Conservation (phyloP, 2,113 vertebrate genomes). For the Hippocampus barbouri region DNA sequence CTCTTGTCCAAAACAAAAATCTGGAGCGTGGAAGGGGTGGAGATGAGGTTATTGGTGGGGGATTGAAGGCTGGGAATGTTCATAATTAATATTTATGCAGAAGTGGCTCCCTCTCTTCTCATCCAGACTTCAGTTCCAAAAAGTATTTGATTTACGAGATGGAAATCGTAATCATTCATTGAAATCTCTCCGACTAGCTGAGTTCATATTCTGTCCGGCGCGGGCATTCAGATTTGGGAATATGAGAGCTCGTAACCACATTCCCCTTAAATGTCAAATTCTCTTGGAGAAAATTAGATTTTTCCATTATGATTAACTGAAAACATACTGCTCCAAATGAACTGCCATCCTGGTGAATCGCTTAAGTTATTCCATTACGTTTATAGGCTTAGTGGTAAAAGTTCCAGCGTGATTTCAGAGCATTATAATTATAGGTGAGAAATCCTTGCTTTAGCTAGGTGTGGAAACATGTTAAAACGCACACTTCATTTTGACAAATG, state of each 20-base stretch:
- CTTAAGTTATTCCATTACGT: not conserved
- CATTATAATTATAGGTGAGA: not conserved
- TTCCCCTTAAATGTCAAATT: not conserved
- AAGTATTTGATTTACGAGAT: constrained; percentile 2
- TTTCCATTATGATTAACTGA: constrained; percentile 7
- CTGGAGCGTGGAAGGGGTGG: constrained; percentile 5
- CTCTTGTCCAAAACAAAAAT: constrained; percentile 39
- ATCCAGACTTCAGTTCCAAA: constrained; percentile 6
- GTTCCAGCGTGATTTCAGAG: not conserved
- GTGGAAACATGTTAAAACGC: not conserved
- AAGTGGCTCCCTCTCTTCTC: not conserved
- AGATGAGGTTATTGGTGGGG: constrained; percentile 1
- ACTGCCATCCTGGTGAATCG: not conserved
- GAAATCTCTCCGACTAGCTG: not conserved
- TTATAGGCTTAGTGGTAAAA: not conserved
- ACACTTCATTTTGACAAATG: not conserved
- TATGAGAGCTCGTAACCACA: not conserved
- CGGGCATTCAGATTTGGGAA: not conserved
- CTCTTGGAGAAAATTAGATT: constrained; percentile 2
- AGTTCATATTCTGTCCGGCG: not conserved
- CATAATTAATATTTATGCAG: constrained; percentile 17
- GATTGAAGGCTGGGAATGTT: constrained; percentile 39
- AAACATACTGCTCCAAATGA: not conserved
- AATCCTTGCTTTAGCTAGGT: too few relatives aligned
- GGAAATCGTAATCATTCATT: not conserved